Evolutionary conservation across 2,888 invertebrate genomes (phyloP), one percentile per base, ranked within the genome.

Genomic region (Acronicta aceris): DNA sequence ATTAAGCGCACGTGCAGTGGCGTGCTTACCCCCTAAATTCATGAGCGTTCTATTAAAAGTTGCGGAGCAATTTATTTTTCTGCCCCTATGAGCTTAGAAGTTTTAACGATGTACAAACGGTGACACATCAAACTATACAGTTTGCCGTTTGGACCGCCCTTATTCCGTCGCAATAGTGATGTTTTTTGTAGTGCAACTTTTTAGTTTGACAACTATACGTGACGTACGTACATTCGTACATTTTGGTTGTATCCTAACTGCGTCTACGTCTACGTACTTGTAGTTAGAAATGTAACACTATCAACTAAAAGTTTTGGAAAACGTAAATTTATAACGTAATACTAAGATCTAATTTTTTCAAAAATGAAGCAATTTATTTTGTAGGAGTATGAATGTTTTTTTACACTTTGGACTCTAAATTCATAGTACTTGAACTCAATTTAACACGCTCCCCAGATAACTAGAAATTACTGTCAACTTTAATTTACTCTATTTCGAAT

Each of bases 31-130:
- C 52, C 60, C 59, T 13, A 77, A 74, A 74, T 71, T 77, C 72
- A 68, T 72, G 69, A 76, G 52, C 73, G 78, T 59, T 74, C 79
- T 83, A 83, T 89, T 88, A 86, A 88, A 89, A 89, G 86, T 89
- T 88, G 62, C 69, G 70, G 66, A 77, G 80, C 86, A 85, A 86
- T 86, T 86, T 87, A 85, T 87, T 87, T 86, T 85, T 85, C 81
- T 85, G 77, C 79, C 66, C 78, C 74, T 72, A 57, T 73, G 81
- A 82, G 73, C 76, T 67, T 52, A 60, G 59, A 88, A 89, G 74
- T 89, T 89, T 85, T 89, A 89, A 89, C 86, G 89, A 89, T 73
- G 80, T 72, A 68, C 74, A 69, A 10, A 33, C 33, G 12, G 10
- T 12, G 33, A 12, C 12, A 1, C 12, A 33, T 12, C 33, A 12